Percentiles rank a stretch among this genome's conserved stretches.
Evolutionary conservation across 2,797 vertebrate genomes (phyloP).

Genomic region (Leptoclinus maculatus): DNA sequence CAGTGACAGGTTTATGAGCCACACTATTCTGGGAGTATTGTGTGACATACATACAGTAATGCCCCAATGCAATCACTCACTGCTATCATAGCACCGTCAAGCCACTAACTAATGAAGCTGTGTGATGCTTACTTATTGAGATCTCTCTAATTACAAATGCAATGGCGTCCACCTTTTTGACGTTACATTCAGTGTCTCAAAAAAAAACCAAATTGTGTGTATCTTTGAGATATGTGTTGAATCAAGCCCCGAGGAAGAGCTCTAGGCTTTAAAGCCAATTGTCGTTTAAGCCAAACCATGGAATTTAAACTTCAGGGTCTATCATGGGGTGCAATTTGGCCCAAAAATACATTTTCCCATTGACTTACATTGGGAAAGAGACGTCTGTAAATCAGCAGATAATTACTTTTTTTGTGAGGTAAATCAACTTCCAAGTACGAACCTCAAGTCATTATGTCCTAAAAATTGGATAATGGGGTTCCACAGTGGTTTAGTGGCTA

Average conservation of each 20-base stretch:
- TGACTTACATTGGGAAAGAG: neutral
- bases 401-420: neutral
- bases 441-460: neutral
- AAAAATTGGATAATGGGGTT: neutral
- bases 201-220: neutral
- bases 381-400: neutral
- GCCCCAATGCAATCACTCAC: neutral
- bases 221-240: neutral
- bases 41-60: neutral
- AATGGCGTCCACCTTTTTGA: neutral
- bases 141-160: neutral
- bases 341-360: neutral
- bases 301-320: neutral
- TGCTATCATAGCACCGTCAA: neutral
- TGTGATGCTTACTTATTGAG: neutral
- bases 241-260: neutral
- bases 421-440: neutral
- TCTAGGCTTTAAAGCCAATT: neutral
- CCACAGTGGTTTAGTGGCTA: neutral
- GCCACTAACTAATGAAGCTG: conserved; percentile 16
- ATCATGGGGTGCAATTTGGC: neutral
- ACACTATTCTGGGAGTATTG: conserved; percentile 33
- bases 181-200: neutral
- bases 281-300: neutral
- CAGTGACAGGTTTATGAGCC: conserved; percentile 36